A percentile compares a stretch with the other conserved stretches of the same genome.
Evolutionary conservation across 2,888 invertebrate species (phyloP).

Genomic region (Linnaemya tessellans): DNA sequence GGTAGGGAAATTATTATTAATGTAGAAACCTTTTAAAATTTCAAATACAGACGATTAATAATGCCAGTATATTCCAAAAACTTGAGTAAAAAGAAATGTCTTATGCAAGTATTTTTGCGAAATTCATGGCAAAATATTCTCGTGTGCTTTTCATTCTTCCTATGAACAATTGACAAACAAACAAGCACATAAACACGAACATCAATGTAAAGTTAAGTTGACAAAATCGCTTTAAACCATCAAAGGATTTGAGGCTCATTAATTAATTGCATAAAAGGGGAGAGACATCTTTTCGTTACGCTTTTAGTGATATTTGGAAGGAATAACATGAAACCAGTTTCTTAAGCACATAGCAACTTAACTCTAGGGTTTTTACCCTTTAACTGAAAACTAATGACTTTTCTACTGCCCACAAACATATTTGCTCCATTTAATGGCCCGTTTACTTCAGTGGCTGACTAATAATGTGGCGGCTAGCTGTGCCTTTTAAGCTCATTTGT

Average conservation of each 20-base stretch:
- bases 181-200: slow-evolving; percentile 31
- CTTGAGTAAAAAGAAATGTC: no score
- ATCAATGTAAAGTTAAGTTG: slow-evolving; percentile 46
- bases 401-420: slow-evolving; percentile 26
- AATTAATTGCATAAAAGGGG: slow-evolving; percentile 49
- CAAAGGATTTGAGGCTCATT: slow-evolving; percentile 46
- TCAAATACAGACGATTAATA: no score
- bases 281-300: slow-evolving; percentile 10
- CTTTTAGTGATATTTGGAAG: not conserved
- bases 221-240: slow-evolving; percentile 41
- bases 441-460: slow-evolving; percentile 8
- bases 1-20: no score
- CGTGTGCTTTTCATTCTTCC: not conserved
- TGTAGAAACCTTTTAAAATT: no score
- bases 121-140: no score
- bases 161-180: slow-evolving; percentile 6
- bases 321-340: not conserved
- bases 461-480: not conserved
- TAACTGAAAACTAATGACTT: slow-evolving; percentile 22
- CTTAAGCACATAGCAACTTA: slow-evolving; percentile 16
- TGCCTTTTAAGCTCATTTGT: not conserved
- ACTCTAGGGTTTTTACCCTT: slow-evolving; percentile 3
- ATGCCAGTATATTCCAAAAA: no score
- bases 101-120: no score
- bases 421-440: slow-evolving; percentile 42